Base-by-base conservation (phyloP, 1,140 invertebrate genomes). In the Drosophila repleta region DNA sequence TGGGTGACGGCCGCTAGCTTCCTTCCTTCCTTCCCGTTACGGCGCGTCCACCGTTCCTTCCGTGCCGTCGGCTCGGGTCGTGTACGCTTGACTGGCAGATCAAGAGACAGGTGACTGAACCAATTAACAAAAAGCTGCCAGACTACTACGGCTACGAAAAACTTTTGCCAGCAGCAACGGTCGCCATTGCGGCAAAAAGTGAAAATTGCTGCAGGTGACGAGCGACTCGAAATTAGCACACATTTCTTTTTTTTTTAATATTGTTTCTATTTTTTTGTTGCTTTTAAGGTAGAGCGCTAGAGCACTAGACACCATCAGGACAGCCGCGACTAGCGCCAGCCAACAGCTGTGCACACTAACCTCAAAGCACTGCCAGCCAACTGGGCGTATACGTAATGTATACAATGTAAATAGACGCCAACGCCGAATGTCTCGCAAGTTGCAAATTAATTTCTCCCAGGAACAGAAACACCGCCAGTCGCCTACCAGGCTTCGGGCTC, bases 371-470 rank as follows among this genome's bases (percentile, higher is more conserved):
- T 37, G 52, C 11, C 46, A 39, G 32, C 63, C 48, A 49, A 39
- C 41, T 58, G 18, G 61, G 68, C 76, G 79, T 79, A 87, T 87
- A 82, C 76, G 79, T 83, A 88, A 87, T 83, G 74, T 83, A 88
- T 82, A 87, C 83, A 88, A 83, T 79, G 83, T 88, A 87, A 87
- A 87, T 89, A 87, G 79, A 88, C 65, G 63, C 56, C 76, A 66
- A 76, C 56, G 69, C 70, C 78, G 72, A 85, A 85, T 85, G 82
- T 90, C 84, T 87, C 84, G 72, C 81, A 91, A 91, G 89, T 87
- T 90, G 84, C 81, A 90, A 90, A 91, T 90, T 90, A 90, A 91
- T 91, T 90, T 91, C 90, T 91, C 90, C 68, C 63, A 87, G 84
- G 89, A 90, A 82, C 77, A 52, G 60, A 66, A 73, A 43, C 66